Evolutionary conservation across 1,140 invertebrate species (phyloP).

Genomic region (Pseudomyrmex sp.): DNA sequence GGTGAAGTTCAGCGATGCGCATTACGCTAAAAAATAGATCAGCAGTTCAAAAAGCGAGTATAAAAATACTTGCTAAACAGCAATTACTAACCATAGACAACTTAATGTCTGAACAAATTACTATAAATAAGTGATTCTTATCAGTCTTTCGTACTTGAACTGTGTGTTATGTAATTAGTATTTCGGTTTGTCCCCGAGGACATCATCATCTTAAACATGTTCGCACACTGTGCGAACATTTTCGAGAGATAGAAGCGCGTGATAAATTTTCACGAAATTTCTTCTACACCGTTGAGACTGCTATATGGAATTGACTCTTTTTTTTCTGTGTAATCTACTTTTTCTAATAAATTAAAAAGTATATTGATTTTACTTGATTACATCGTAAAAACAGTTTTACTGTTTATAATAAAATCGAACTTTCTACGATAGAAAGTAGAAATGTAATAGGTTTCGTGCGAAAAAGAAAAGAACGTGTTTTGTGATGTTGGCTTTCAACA

Average conservation of each 20-base stretch:
- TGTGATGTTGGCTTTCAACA: not conserved
- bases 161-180: not conserved
- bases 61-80: too few species aligned
- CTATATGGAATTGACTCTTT: not conserved
- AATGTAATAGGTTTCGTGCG: constrained; percentile 1
- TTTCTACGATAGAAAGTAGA: not conserved
- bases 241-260: not conserved
- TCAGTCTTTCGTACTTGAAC: not conserved
- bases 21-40: not conserved
- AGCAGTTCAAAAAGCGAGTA: not conserved
- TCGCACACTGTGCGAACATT: not conserved
- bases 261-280: constrained; percentile 20
- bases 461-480: not conserved
- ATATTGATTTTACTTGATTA: not conserved
- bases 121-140: constrained; percentile 4
- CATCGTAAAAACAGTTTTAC: not conserved
- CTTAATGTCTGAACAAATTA: not conserved
- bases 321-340: not conserved
- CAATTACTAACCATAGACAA: not conserved
- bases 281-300: not conserved
- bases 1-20: not conserved
- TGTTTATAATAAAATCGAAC: constrained; percentile 15
- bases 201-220: not conserved
- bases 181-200: not conserved
- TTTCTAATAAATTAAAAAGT: not conserved